A percentile compares a stretch with the other conserved stretches of the same genome.
Evolutionary conservation across 2,888 invertebrate species (phyloP).

Genomic region (Athalia cordata): DNA sequence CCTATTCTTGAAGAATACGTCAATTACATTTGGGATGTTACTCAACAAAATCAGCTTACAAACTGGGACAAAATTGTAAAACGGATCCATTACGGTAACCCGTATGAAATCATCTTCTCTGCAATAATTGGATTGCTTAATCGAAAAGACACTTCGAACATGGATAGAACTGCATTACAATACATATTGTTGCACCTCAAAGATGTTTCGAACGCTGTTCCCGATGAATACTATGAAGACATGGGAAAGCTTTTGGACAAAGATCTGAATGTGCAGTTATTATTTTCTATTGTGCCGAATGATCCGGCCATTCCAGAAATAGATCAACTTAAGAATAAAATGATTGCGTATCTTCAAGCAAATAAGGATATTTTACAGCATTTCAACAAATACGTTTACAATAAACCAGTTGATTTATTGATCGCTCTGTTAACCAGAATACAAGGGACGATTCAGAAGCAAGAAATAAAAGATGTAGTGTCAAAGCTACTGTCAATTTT

Average conservation of each 20-base stretch:
- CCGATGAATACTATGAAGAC: slow-evolving; percentile 41
- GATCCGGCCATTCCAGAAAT: slow-evolving; percentile 46
- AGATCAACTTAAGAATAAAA: slow-evolving; percentile 46
- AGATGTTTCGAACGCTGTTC: neutral
- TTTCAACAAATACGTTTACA: slow-evolving; percentile 51
- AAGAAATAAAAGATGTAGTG: slow-evolving; percentile 41
- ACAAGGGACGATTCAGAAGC: slow-evolving; percentile 35
- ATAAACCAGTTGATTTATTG: slow-evolving; percentile 50
- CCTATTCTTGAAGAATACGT: slow-evolving; percentile 55
- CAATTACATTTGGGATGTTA: slow-evolving; percentile 49
- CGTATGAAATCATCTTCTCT: slow-evolving; percentile 49
- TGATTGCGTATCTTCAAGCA: slow-evolving; percentile 42
- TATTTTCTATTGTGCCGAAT: slow-evolving; percentile 48
- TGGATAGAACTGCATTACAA: slow-evolving; percentile 48
- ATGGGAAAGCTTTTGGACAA: slow-evolving; percentile 32
- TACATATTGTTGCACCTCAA: slow-evolving; percentile 52
- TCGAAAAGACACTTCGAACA: slow-evolving; percentile 14
- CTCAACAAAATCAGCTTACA: slow-evolving; percentile 42
- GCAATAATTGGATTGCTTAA: slow-evolving; percentile 46
- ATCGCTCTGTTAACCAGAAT: slow-evolving; percentile 52
- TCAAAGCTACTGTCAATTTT: slow-evolving; percentile 50
- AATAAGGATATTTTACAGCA: slow-evolving; percentile 39
- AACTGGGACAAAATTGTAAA: slow-evolving; percentile 47
- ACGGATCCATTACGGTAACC: slow-evolving; percentile 32
- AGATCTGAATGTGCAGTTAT: slow-evolving; percentile 47